Conservation (phyloP, 2,797 vertebrate genomes). For the Amniataba percoides region DNA sequence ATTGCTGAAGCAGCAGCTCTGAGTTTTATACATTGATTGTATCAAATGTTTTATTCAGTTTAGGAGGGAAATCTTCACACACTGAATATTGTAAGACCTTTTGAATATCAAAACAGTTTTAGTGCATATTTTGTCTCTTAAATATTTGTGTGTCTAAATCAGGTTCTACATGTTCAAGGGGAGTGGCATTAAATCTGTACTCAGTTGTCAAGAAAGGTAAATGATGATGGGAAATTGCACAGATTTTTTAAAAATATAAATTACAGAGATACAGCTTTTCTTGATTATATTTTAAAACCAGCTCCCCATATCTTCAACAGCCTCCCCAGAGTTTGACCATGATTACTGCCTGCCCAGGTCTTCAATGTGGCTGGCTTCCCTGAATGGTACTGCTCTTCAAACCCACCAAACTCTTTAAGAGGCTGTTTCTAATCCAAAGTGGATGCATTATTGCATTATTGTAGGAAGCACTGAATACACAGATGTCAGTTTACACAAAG, state of each 20-base stretch:
- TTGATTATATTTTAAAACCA: conserved; percentile 83
- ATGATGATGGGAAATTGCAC: conserved; percentile 8
- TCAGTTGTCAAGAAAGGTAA: conserved; percentile 46
- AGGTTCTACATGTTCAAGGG: conserved; percentile 64
- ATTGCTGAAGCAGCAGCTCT: conserved; percentile 6
- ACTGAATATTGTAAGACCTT: background rate
- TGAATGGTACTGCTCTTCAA: conserved; percentile 87
- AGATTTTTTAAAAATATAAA: conserved; percentile 39
- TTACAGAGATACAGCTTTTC: conserved; percentile 68
- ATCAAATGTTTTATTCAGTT: conserved; percentile 2
- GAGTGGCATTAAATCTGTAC: conserved; percentile 63
- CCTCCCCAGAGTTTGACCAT: conserved; percentile 87
- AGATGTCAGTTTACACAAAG: conserved; percentile 49
- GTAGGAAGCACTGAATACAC: conserved; percentile 58
- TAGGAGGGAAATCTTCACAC: background rate
- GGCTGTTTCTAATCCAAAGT: conserved; percentile 58
- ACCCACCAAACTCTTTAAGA: conserved; percentile 72
- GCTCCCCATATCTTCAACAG: conserved; percentile 87
- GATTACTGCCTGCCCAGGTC: conserved; percentile 88
- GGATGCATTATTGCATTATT: conserved; percentile 41
- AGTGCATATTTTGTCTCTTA: conserved; percentile 5
- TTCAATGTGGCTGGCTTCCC: conserved; percentile 84
- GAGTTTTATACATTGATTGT: conserved; percentile 4
- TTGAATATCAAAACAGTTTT: background rate
- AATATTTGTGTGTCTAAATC: conserved; percentile 73